Evolutionary conservation across 2,797 vertebrate genomes (phyloP).

Genomic region (Phataginus tetradactyla): DNA sequence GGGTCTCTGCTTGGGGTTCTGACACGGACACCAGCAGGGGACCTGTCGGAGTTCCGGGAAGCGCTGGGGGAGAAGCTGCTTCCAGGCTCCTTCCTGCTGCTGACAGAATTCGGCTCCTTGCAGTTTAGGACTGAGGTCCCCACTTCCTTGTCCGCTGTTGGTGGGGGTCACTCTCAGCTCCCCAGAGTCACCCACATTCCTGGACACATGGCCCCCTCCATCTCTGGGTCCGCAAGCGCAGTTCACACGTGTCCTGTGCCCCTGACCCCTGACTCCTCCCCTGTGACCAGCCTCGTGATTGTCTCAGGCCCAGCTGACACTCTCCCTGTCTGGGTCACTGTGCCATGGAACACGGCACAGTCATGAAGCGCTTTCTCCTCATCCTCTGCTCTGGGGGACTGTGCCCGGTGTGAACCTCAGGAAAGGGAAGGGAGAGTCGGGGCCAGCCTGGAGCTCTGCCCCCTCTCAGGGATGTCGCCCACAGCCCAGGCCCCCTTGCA

Average conservation of each 20-base stretch:
- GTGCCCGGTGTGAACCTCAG: neutral
- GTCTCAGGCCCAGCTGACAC: neutral
- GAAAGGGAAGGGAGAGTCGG: neutral
- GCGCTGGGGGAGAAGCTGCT: rapidly evolving
- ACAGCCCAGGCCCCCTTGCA: neutral
- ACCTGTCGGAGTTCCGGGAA: neutral
- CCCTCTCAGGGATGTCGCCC: neutral
- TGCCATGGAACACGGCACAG: rapidly evolving
- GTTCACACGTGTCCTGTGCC: rapidly evolving
- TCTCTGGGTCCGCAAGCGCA: neutral
- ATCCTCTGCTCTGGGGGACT: rapidly evolving
- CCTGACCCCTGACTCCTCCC: neutral
- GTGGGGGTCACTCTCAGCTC: neutral
- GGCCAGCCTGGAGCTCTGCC: neutral
- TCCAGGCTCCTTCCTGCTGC: neutral
- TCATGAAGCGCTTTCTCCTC: rapidly evolving
- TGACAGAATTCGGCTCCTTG: neutral
- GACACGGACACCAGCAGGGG: rapidly evolving
- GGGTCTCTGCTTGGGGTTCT: rapidly evolving
- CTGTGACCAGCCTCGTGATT: neutral
- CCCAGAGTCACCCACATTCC: neutral
- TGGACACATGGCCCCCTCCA: rapidly evolving
- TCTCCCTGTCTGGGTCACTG: neutral
- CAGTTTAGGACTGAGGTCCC: rapidly evolving
- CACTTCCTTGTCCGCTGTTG: too few species aligned